Evolutionary conservation across 2,113 vertebrate species (phyloP).

Genomic region (Gambusia affinis): DNA sequence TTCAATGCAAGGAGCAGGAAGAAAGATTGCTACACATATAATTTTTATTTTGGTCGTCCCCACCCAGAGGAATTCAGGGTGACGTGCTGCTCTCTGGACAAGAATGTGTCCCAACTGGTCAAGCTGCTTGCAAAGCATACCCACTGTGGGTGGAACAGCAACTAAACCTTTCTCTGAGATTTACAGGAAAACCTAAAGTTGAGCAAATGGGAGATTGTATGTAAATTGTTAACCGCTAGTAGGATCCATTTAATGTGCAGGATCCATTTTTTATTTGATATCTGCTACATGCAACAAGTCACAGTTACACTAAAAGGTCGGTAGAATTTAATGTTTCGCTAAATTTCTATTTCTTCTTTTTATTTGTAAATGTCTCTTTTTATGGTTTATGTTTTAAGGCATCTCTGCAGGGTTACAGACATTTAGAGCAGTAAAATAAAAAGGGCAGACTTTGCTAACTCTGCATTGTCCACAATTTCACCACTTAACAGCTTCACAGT

Average conservation of each 20-base stretch:
- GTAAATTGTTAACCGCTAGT: not conserved
- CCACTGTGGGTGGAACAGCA: slow-evolving; percentile 33
- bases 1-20: not conserved
- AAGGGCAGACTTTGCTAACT: slow-evolving; percentile 20
- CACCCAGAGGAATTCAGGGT: slow-evolving; percentile 40
- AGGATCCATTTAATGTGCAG: not conserved
- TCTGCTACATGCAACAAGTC: too few relatives aligned
- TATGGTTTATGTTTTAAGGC: not conserved
- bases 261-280: not conserved
- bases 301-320: too few relatives aligned
- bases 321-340: not conserved
- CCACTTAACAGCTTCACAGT: slow-evolving; percentile 13
- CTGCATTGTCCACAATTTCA: slow-evolving; percentile 5
- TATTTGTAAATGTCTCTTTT: not conserved
- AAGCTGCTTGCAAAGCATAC: slow-evolving; percentile 47
- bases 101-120: slow-evolving; percentile 64
- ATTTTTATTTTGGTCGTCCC: not conserved
- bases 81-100: slow-evolving; percentile 29
- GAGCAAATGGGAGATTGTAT: not conserved
- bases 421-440: slow-evolving; percentile 11
- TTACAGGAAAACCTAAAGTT: not conserved
- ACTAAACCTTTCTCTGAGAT: not conserved
- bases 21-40: not conserved
- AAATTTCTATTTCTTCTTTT: not conserved
- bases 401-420: not conserved